These are phyloP conservation scores for Caenorhabditis latens DNA, from an alignment of 1,140 invertebrate genomes.

Conservation along the genomic window DNA sequence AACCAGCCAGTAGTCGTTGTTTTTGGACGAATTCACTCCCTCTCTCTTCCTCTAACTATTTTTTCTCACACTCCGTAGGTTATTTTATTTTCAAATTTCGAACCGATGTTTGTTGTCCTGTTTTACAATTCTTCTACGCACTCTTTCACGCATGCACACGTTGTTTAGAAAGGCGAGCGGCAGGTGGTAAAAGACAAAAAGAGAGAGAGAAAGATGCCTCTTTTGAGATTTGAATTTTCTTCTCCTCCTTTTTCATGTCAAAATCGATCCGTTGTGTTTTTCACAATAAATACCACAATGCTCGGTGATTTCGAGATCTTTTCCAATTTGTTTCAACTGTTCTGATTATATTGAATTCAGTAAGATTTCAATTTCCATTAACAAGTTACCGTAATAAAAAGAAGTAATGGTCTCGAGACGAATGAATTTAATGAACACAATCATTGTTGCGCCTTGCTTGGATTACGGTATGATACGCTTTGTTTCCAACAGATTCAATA, in stretches of 20 bases:
- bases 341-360: no score
- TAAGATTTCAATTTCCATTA: no score
- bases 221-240: conserved; percentile 51
- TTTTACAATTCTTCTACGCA: conserved; percentile 43
- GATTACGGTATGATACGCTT: no score
- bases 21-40: not conserved
- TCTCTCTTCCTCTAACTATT: not conserved
- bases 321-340: no score
- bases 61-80: not conserved
- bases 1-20: conserved; percentile 2
- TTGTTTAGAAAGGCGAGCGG: not conserved
- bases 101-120: conserved; percentile 49
- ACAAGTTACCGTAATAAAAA: no score
- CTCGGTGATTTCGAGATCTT: no score
- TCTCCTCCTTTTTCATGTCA: not conserved
- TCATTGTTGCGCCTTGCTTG: no score
- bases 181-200: conserved; percentile 14
- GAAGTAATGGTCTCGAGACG: no score
- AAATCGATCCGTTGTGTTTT: no score
- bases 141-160: conserved; percentile 3
- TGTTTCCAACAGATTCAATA: no score
- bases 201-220: not conserved
- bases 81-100: conserved; percentile 51
- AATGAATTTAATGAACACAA: no score
- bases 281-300: no score